A percentile compares a stretch with the other conserved stretches of the same genome.
Evolutionary conservation across 2,888 invertebrate species (phyloP).

Genomic region (Drosophila tanythrix): DNA sequence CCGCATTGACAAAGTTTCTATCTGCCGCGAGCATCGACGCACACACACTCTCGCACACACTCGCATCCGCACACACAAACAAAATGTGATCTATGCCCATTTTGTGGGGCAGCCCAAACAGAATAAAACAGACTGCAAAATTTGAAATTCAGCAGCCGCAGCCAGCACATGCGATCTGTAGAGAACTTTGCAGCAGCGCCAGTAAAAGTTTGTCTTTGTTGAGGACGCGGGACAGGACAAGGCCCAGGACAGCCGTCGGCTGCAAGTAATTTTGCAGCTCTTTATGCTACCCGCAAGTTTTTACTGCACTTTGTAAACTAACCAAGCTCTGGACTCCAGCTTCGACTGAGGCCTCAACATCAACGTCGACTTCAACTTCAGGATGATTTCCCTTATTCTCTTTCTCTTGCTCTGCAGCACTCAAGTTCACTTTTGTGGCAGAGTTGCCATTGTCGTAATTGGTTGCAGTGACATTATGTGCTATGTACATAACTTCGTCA

Average conservation of each 20-base stretch:
- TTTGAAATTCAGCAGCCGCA: conserved; percentile 77
- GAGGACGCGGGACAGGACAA: conserved; percentile 34
- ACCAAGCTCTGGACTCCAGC: conserved; percentile 49
- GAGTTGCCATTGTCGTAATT: conserved; percentile 51
- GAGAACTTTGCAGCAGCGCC: conserved; percentile 47
- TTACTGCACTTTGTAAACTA: conserved; percentile 77
- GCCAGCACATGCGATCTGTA: conserved; percentile 73
- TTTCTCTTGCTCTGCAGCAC: conserved; percentile 1
- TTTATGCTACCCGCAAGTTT: conserved; percentile 80
- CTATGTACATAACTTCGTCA: background rate
- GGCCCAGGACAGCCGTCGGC: conserved; percentile 50
- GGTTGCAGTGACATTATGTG: conserved; percentile 27
- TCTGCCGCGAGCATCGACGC: conserved; percentile 59
- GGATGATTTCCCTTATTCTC: conserved; percentile 9
- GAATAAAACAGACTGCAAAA: conserved; percentile 69
- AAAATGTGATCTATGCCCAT: conserved; percentile 77
- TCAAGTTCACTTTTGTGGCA: conserved; percentile 47
- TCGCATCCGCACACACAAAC: conserved; percentile 9
- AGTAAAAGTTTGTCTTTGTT: conserved; percentile 73
- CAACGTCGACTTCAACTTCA: conserved; percentile 9
- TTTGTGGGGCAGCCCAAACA: conserved; percentile 56
- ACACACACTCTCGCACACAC: conserved; percentile 23
- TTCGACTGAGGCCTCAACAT: conserved; percentile 7
- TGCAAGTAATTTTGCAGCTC: conserved; percentile 73
- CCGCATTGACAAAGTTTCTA: conserved; percentile 71